Conservation (phyloP, 1,140 invertebrate genomes). For the Heliconius nattereri region DNA sequence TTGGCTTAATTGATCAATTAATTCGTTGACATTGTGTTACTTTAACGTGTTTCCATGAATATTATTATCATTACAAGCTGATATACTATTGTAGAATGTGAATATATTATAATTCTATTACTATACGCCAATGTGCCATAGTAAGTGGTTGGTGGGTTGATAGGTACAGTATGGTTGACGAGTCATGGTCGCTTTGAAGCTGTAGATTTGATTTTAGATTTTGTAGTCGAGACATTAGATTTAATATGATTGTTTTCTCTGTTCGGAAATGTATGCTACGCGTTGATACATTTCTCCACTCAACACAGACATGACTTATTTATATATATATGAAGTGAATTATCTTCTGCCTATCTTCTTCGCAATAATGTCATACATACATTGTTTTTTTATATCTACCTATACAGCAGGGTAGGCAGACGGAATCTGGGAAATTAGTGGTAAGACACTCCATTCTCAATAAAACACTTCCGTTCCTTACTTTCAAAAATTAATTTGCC, state of each 20-base stretch:
- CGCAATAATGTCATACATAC: background rate
- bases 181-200: too few relatives aligned
- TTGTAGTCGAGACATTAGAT: too few relatives aligned
- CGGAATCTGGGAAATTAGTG: too few relatives aligned
- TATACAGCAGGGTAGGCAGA: too few relatives aligned
- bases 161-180: too few relatives aligned
- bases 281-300: background rate
- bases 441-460: too few relatives aligned
- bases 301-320: background rate
- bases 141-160: background rate
- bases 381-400: too few relatives aligned
- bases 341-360: background rate
- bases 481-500: too few relatives aligned
- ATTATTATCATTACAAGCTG: background rate
- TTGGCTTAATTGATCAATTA: constrained; percentile 4
- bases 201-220: too few relatives aligned
- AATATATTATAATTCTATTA: background rate
- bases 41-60: background rate
- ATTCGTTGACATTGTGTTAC: background rate
- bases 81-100: background rate
- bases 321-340: background rate
- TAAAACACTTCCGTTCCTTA: too few relatives aligned
- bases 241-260: too few relatives aligned
- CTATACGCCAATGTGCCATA: background rate
- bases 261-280: background rate